phyloP scores from a whole-genome alignment of 2,113 vertebrate genomes.

The Psephotus haematonotus region DNA sequence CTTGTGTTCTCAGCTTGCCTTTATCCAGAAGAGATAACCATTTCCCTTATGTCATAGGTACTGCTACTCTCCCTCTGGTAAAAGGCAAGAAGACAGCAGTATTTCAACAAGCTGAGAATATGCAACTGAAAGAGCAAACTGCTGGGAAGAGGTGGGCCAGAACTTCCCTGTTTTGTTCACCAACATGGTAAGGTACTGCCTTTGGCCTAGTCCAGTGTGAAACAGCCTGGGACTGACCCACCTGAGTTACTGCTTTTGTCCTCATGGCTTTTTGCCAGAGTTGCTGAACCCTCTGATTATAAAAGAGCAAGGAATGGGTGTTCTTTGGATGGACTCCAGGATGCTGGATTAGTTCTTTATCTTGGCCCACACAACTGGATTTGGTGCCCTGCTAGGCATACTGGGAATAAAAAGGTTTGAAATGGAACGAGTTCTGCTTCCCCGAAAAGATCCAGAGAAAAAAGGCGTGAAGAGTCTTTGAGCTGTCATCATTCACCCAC shows the following conservation, averaged over 20 bases:
- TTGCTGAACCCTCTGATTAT: conserved; percentile 4
- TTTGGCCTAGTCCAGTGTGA: background rate
- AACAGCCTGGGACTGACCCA: background rate
- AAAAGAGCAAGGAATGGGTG: background rate
- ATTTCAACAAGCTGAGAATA: background rate
- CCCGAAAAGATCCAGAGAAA: background rate
- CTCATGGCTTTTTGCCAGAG: background rate
- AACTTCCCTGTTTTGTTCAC: background rate
- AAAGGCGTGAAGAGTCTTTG: background rate
- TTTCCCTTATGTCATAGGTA: background rate
- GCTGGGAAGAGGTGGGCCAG: background rate
- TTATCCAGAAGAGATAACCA: background rate
- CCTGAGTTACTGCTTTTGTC: background rate
- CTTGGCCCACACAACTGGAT: background rate
- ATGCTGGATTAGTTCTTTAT: conserved; percentile 20
- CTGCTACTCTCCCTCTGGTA: background rate
- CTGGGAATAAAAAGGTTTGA: background rate
- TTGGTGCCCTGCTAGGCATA: background rate
- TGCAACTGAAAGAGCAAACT: background rate
- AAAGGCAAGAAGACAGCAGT: background rate
- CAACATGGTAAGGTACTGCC: background rate
- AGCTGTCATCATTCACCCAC: background rate
- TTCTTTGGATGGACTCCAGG: background rate
- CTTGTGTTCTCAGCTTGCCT: background rate
- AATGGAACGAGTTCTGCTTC: background rate